Evolutionary conservation across 2,797 vertebrate species (phyloP), one percentile per base, ranked within the genome.

Genomic region (Darevskia mixta): DNA sequence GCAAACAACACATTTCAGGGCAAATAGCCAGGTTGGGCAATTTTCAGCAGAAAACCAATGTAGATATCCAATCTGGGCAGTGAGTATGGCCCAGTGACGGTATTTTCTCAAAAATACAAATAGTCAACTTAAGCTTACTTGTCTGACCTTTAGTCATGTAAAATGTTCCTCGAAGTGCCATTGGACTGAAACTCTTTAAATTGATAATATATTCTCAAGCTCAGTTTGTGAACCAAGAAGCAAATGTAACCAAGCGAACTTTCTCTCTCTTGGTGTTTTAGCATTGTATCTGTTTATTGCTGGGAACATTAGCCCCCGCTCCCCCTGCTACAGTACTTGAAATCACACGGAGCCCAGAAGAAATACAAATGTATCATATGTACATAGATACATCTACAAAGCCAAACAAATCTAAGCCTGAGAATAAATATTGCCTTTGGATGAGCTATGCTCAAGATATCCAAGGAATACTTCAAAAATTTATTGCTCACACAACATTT

Each of bases 381-480:
- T 87, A 88, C 78, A 89, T 80, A 85, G 83, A 17, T 32, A 3
- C 18, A 67, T 64, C 41, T 81, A 84, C 0, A 1, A 27, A 0
- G 0, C 38, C 89, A 55, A 91, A 88, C 11, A 79, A 76, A 93
- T 86, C 10, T 9, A 86, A 61, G 58, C 75, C 92, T 87, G 75
- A 90, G 86, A 94, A 85, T 38, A 92, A 80, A 73, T 91, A 9
- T 91, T 94, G 87, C 9, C 78, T 92, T 95, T 91, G 88, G 88
- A 91, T 88, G 29, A 58, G 25, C 1, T 2, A 43, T 88, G 78
- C 93, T 89, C 82, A 91, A 91, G 88, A 89, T 80, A 88, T 29
- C 73, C 81, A 91, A 89, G 87, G 71, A 92, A 92, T 90, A 87
- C 86, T 92, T 92, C 4, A 67, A 27, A 69, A 90, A 66, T 3